These are phyloP conservation scores for Heterodera carotae DNA, from an alignment of 1,140 invertebrate species.

Conservation along the genomic window DNA sequence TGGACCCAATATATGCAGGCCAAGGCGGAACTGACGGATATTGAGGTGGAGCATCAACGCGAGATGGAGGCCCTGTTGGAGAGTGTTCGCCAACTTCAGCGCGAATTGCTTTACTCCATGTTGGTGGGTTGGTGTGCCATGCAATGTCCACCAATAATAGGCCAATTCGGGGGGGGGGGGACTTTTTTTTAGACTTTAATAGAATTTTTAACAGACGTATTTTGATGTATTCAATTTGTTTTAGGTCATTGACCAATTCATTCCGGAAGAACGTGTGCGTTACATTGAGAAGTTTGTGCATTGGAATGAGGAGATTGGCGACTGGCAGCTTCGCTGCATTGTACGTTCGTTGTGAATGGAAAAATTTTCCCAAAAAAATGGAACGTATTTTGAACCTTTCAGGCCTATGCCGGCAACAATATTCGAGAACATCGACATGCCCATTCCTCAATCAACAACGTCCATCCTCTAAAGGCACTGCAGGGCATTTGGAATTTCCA, in stretches of 20 bases:
- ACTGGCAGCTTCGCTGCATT: constrained; percentile 90
- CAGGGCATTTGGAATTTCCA: constrained; percentile 26
- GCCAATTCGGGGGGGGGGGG: no score
- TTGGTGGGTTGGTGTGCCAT: no score
- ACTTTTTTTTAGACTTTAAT: no score
- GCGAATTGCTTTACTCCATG: constrained; percentile 88
- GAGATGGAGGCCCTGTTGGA: constrained; percentile 94
- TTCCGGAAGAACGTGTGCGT: constrained; percentile 81
- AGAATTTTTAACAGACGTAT: no score
- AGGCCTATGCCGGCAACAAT: constrained; percentile 90
- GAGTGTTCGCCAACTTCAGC: constrained; percentile 81
- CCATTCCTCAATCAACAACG: constrained; percentile 17
- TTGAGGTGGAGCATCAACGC: constrained; percentile 87
- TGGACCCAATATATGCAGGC: constrained; percentile 70
- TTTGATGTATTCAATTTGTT: no score
- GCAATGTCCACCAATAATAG: no score
- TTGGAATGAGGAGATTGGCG: constrained; percentile 97
- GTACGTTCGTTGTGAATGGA: constrained; percentile 60
- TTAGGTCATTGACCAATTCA: constrained; percentile 77
- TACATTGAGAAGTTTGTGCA: constrained; percentile 75
- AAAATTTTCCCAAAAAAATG: neutral
- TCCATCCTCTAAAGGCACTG: constrained; percentile 22
- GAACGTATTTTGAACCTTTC: neutral
- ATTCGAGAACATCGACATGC: constrained; percentile 72
- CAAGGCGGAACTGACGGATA: constrained; percentile 82